Base-by-base conservation (phyloP, 2,797 vertebrate species). In the Synaphobranchus kaupii region DNA sequence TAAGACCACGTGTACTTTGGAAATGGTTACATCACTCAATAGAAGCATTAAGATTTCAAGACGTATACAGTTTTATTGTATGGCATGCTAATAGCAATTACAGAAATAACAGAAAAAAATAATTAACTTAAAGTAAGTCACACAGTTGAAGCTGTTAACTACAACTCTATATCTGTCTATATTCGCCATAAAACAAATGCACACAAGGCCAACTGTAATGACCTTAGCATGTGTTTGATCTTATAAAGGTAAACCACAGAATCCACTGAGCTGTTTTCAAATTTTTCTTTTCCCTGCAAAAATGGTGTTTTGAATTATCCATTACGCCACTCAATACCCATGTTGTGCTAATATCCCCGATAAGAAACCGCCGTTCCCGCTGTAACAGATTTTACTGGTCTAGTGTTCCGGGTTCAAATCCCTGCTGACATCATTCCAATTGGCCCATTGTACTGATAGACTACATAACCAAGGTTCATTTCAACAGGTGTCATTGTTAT, bases 381-480 rank as follows among this genome's bases (percentile, higher is more conserved):
- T 63, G 54, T 60, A 82, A 86, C 66, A 82, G 73, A 81, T 44
- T 73, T 44, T 3, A 17, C 31, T 9, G 71, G 71, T 76, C 12
- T 44, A 0, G 71, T 39, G 31, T 34, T 44, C 71, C 4, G 34
- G 3, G 31, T 39, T 76, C 1, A 76, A 76, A 39, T 71, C 66
- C 66, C 66, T 71, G 66, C 66, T 71, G 66, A 34, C 8, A 10
- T 31, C 31, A n/a, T 31, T 66, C 28, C 28, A 71, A 71, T 71
- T 71, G 66, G 83, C 56, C 78, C 84, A 87, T 71, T 52, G 15
- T 52, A 80, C 86, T 31, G 58, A 89, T 10, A 50, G 58, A 28
- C 80, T 90, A 80, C 84, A 76, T 88, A 88, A 86, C 63, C 60
- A 78, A 50, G 81, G 84, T 66, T 87, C 0, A 83, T 87, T 87